A percentile compares a stretch with the other conserved stretches of the same genome.
phyloP scores from a whole-genome alignment of 35 echinoderm and acorn worm species.

The Eucidaris tribuloides region DNA sequence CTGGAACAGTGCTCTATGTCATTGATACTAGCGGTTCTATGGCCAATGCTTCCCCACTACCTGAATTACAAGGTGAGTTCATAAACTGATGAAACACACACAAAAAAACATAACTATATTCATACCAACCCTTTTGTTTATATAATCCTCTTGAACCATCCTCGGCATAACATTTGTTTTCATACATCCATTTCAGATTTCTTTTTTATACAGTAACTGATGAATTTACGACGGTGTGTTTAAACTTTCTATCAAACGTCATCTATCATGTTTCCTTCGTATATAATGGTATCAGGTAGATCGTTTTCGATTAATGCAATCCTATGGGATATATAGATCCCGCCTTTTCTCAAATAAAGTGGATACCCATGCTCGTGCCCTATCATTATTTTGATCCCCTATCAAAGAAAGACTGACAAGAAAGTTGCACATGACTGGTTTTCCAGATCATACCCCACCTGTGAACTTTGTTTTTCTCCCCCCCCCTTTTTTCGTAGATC shows the following conservation, averaged over 20 bases:
- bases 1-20: constrained; percentile 56
- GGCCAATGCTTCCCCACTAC: constrained; percentile 32
- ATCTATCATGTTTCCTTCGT: too few species aligned
- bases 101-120: not conserved
- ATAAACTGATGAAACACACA: not conserved
- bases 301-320: too few species aligned
- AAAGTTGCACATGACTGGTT: too few species aligned
- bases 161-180: not conserved
- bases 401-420: too few species aligned
- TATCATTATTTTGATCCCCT: too few species aligned
- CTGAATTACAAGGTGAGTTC: constrained; percentile 69
- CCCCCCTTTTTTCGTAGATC: too few species aligned
- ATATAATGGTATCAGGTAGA: too few species aligned
- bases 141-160: not conserved
- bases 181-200: not conserved
- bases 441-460: too few species aligned
- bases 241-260: not conserved
- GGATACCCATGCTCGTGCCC: too few species aligned
- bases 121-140: not conserved
- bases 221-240: not conserved
- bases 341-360: too few species aligned
- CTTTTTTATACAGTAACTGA: not conserved
- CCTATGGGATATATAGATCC: too few species aligned
- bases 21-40: constrained; percentile 86
- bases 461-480: too few species aligned